Evolutionary conservation across 1,140 invertebrate genomes (phyloP), one percentile per base, ranked within the genome.

Genomic region (Notospermus geniculatus): DNA sequence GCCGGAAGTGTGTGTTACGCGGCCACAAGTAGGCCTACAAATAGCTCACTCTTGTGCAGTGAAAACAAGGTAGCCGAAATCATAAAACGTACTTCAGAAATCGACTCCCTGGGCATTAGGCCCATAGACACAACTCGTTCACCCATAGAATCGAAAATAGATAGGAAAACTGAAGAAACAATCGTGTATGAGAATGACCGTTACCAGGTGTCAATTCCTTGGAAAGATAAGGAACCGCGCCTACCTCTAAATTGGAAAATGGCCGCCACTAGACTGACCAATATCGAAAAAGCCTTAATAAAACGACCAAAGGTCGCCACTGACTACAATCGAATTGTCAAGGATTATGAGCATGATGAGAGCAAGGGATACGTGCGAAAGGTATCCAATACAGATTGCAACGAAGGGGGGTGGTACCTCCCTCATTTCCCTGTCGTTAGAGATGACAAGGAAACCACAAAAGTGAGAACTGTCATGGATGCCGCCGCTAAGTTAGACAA

Each of bases 401-500:
- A 60, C 5, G 19, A 46, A n/a, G 28, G 39, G n/a, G 46, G 9
- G 25, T 66, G 60, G 64, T 60, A 59, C n/a, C 30, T 63, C 27
- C 65, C 65, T 28, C 58, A 67, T 54, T 67, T 67, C 30, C 61
- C 61, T 15, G 50, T 67, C 25, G 54, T 60, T 2, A 43, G 59
- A 30, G 1, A 17, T 0, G 59, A 60, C 28, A 59, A 56, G 28
- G 22, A 17, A 11, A 67, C 65, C 23, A 64, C 65, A 2, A 63
- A 63, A 58, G 58, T 63, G 15, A 30, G 65, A n/a, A 59, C 62
- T 17, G 66, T 67, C 1, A 59, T 67, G 54, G 57, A 67, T 36
- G 59, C 59, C 17, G 53, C 65, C 15, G 65, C 65, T 1, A 58
- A 29, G 29, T 17, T 22, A 52, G 22, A 64, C 19, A 43, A 32